Base-by-base conservation (phyloP, 2,888 invertebrate genomes). In the Hyles lineata region DNA sequence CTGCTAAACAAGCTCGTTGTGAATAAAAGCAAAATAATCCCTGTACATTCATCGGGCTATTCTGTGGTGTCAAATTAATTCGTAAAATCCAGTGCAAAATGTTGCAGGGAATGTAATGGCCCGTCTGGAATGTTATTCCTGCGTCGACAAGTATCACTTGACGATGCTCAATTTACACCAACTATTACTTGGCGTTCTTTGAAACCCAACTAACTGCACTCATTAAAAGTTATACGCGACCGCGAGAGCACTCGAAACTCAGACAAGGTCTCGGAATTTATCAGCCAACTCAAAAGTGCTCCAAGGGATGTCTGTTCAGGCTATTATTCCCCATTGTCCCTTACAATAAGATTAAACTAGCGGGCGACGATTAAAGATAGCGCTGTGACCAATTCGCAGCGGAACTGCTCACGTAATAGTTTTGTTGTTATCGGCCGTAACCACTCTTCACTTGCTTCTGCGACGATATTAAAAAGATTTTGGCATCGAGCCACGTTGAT, bases 381-480 rank as follows among this genome's bases (percentile, higher is more conserved):
- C 83, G 83, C 80, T 82, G 83, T 87, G 88, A 88, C 86, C 89
- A 89, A 91, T 90, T 91, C 89, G 89, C 87, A 85, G 84, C 82
- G 83, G 87, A 87, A 89, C 86, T 87, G 86, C 87, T 90, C 89
- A 88, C 89, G 89, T 91, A 92, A 91, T 92, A 92, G 91, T 92
- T 93, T 91, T 92, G 93, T 93, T 94, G 92, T 93, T 93, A 93
- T 94, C 91, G 87, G 85, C 84, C 84, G 85, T 90, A 91, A 91
- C 92, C 91, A 90, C 91, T 93, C 90, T 89, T 90, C 90, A 89
- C 88, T 89, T 88, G 87, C 89, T 89, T 91, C 88, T 89, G 88
- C 87, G 90, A 89, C 87, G 92, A 93, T 94, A 94, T 94, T 94
- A 94, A 94, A 94, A 93, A 94, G 93, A 93, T 93, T 91, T 93